Conservation (phyloP, 2,113 vertebrate genomes). For the Orycteropus afer region DNA sequence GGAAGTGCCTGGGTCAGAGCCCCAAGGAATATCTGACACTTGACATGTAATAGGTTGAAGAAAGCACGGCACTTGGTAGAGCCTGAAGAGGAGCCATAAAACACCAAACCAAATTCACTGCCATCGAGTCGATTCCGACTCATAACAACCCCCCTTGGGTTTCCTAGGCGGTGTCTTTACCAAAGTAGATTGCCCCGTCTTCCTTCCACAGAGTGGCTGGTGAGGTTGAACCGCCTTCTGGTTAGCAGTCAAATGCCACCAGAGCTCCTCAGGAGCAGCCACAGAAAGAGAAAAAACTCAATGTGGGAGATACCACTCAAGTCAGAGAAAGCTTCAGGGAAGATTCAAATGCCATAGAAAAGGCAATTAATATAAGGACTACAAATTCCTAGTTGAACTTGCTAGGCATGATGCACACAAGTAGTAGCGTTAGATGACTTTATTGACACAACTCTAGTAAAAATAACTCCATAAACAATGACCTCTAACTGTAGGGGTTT, state of each 20-base stretch:
- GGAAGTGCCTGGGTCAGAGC: not conserved
- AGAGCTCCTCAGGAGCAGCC: too few species aligned
- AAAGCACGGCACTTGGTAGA: not conserved
- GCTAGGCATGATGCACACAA: not conserved
- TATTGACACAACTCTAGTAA: not conserved
- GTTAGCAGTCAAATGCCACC: too few species aligned
- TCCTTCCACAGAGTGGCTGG: too few species aligned
- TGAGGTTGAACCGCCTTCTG: too few species aligned
- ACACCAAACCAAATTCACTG: too few species aligned
- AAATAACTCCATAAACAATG: too few species aligned
- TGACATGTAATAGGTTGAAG: not conserved
- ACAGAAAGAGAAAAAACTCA: not conserved
- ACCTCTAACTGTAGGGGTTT: not conserved
- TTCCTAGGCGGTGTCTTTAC: too few species aligned
- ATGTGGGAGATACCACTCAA: not conserved
- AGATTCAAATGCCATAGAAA: not conserved
- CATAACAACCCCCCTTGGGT: too few species aligned
- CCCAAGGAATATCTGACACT: not conserved
- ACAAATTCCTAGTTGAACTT: not conserved
- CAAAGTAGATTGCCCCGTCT: too few species aligned
- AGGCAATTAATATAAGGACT: not conserved
- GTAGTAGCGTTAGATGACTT: not conserved
- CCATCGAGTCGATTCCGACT: too few species aligned
- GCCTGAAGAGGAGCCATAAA: not conserved
- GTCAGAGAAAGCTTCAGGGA: conserved; percentile 9